Conservation (phyloP, 2,888 invertebrate species). For the Eubasilissa splendida region DNA sequence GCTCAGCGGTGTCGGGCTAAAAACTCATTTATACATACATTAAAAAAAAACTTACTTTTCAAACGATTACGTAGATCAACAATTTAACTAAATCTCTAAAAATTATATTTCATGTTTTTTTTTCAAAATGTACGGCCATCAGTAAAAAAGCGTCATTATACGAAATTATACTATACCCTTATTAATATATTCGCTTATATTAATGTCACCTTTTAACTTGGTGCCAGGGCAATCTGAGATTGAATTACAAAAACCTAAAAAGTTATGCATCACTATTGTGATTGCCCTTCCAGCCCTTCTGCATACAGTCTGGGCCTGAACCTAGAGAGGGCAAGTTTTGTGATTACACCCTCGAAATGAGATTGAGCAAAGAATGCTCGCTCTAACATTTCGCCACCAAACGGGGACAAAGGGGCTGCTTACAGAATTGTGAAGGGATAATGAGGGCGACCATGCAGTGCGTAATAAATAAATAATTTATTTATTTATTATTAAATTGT, state of each 20-base stretch:
- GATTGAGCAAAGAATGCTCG: slow-evolving; percentile 14
- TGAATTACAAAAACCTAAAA: background rate
- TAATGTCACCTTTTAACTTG: background rate
- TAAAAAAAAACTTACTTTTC: too few relatives aligned
- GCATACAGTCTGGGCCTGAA: background rate
- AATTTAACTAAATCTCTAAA: too few relatives aligned
- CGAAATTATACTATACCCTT: too few relatives aligned
- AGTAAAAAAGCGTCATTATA: too few relatives aligned
- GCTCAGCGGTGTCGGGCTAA: too few relatives aligned
- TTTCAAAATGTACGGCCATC: too few relatives aligned
- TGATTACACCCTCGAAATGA: background rate
- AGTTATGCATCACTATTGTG: background rate
- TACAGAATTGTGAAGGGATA: background rate
- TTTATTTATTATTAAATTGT: too few relatives aligned
- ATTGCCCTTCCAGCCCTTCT: background rate
- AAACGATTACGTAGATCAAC: too few relatives aligned
- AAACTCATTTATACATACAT: too few relatives aligned
- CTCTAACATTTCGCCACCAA: slow-evolving; percentile 28
- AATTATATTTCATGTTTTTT: too few relatives aligned
- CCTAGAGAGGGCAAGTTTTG: background rate
- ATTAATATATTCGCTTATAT: background rate
- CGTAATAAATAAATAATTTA: background rate
- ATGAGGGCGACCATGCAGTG: background rate
- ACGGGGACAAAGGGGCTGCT: slow-evolving; percentile 17
- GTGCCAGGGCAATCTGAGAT: background rate